Evolutionary conservation across 1,140 invertebrate species (phyloP).

Genomic region (Caenorhabditis latens): DNA sequence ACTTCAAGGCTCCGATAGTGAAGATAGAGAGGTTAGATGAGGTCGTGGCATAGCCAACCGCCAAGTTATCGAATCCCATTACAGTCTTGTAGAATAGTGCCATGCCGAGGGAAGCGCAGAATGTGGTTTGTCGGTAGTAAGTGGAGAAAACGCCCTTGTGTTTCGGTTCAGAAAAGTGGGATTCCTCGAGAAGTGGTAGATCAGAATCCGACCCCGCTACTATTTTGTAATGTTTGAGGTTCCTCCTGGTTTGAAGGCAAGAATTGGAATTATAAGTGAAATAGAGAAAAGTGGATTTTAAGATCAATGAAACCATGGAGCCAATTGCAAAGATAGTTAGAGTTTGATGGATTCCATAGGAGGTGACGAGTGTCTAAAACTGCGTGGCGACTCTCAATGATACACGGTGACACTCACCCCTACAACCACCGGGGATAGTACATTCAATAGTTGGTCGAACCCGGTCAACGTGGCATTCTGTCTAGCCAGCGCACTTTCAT

Average conservation of each 20-base stretch:
- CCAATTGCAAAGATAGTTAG: not conserved
- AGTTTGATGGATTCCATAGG: not conserved
- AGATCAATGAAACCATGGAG: not conserved
- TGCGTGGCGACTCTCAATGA: not conserved
- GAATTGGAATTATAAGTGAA: not conserved
- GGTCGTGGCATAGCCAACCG: not conserved
- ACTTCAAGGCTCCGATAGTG: conserved; percentile 11
- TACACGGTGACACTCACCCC: not conserved
- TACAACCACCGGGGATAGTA: not conserved
- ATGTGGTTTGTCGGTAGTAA: not conserved
- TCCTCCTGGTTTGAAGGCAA: not conserved
- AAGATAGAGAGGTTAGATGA: not conserved
- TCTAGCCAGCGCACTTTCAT: not conserved
- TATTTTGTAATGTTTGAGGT: not conserved
- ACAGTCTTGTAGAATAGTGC: conserved; percentile 12
- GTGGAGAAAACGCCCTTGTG: not conserved
- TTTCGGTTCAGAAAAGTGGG: too few species aligned
- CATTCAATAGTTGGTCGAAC: conserved; percentile 7
- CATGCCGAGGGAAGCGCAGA: conserved; percentile 4
- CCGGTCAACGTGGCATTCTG: conserved; percentile 14
- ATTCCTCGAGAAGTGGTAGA: not conserved
- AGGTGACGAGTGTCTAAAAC: not conserved
- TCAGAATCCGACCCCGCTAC: too few species aligned
- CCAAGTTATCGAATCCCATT: conserved; percentile 19
- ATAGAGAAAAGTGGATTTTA: not conserved